Evolutionary conservation across 2,113 vertebrate genomes (phyloP).

Genomic region (Eptesicus fuscus): DNA sequence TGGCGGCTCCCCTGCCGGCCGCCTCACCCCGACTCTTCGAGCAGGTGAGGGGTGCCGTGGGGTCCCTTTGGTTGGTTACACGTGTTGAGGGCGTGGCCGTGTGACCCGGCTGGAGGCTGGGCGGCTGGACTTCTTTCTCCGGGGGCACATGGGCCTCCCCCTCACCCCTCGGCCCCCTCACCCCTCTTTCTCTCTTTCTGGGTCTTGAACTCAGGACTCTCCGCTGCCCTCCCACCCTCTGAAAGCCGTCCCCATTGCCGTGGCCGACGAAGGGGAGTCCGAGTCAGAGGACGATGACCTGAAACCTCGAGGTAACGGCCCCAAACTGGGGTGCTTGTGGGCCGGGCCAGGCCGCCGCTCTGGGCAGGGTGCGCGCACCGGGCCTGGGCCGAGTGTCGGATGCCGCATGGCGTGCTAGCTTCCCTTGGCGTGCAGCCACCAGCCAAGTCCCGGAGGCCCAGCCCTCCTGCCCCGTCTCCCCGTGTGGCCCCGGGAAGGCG

Average conservation of each 20-base stretch:
- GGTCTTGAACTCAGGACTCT: constrained; percentile 82
- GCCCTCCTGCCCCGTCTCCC: accelerated
- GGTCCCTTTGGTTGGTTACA: accelerated
- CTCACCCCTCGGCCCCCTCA: neutral
- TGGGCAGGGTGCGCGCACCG: accelerated
- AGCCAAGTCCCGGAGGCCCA: neutral
- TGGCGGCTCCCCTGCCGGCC: constrained; percentile 50
- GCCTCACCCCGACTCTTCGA: constrained; percentile 74
- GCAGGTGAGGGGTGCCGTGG: constrained; percentile 76
- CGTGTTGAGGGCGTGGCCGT: neutral
- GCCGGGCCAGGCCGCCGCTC: accelerated
- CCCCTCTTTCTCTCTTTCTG: neutral
- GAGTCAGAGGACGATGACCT: constrained; percentile 97
- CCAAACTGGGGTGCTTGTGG: accelerated
- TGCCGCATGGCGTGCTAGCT: neutral
- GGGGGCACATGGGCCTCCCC: accelerated
- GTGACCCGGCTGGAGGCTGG: neutral
- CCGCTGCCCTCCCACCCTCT: constrained; percentile 82
- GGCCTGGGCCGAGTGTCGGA: accelerated
- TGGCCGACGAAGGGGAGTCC: constrained; percentile 95
- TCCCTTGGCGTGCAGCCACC: neutral
- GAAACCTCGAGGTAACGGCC: constrained; percentile 92
- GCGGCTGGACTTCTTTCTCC: neutral
- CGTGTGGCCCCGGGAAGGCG: accelerated
- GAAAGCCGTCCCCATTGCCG: constrained; percentile 94